Conservation (phyloP, 2,888 invertebrate genomes). For the Tridacna crocea region DNA sequence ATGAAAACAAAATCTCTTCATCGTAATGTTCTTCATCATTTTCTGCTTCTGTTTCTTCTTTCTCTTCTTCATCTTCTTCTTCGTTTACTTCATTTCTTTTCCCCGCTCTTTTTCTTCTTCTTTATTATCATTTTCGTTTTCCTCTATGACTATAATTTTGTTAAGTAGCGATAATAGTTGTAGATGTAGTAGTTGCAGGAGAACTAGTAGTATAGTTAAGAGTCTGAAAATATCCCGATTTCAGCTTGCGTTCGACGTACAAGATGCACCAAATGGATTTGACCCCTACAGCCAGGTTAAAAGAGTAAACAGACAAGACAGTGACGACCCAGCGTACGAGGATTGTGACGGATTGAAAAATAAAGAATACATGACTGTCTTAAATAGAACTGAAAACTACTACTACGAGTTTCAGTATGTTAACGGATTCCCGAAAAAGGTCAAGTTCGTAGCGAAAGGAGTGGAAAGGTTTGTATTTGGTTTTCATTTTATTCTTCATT, state of each 20-base stretch:
- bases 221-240: neutral
- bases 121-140: too few relatives aligned
- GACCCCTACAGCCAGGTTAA: neutral
- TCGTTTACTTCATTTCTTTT: too few relatives aligned
- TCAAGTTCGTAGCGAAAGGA: slow-evolving; percentile 22
- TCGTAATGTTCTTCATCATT: too few relatives aligned
- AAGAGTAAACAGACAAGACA: neutral
- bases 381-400: slow-evolving; percentile 27
- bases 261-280: neutral
- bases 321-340: slow-evolving; percentile 11
- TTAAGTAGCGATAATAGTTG: too few relatives aligned
- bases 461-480: slow-evolving; percentile 26
- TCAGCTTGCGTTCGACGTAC: neutral
- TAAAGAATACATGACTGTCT: slow-evolving; percentile 17
- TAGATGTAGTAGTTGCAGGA: neutral
- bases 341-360: neutral
- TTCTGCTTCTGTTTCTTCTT: too few relatives aligned
- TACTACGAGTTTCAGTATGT: slow-evolving; percentile 30
- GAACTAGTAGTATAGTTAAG: neutral
- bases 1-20: too few relatives aligned
- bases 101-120: too few relatives aligned
- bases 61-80: too few relatives aligned
- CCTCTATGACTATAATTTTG: slow-evolving; percentile 7
- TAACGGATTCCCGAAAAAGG: slow-evolving; percentile 6
- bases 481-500: too few relatives aligned